These are phyloP conservation scores for Gisinianus flammeolus DNA, from an alignment of 2,888 invertebrate genomes.

Conservation along the genomic window DNA sequence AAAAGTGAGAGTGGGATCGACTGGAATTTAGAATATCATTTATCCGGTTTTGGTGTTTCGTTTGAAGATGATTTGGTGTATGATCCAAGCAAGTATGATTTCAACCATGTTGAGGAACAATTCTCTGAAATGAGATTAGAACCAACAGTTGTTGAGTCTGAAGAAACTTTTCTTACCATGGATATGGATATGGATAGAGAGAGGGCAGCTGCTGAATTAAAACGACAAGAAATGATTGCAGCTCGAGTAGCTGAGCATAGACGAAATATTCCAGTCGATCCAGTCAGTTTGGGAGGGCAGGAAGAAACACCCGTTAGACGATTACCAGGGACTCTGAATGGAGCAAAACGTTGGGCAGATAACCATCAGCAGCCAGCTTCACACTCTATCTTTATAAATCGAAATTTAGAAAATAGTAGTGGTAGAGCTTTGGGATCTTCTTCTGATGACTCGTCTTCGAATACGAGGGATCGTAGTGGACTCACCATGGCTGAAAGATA, in stretches of 20 bases:
- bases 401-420: too few relatives aligned
- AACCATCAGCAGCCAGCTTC: background rate
- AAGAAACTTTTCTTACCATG: background rate
- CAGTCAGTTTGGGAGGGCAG: too few relatives aligned
- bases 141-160: background rate
- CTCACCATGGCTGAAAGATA: background rate
- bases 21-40: constrained; percentile 12
- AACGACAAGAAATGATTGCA: too few relatives aligned
- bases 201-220: background rate
- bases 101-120: background rate
- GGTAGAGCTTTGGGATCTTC: too few relatives aligned
- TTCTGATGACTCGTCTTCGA: too few relatives aligned
- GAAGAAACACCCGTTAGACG: too few relatives aligned
- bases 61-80: background rate
- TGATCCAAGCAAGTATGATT: background rate
- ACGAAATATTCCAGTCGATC: too few relatives aligned
- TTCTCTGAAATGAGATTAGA: background rate
- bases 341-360: background rate
- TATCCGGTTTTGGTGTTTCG: background rate
- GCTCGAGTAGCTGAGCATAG: too few relatives aligned
- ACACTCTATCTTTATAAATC: too few relatives aligned
- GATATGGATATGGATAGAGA: background rate
- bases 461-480: background rate
- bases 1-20: constrained; percentile 20
- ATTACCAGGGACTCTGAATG: too few relatives aligned